Evolutionary conservation across 1,140 invertebrate species (phyloP).

Genomic region (Sogatella furcifera): DNA sequence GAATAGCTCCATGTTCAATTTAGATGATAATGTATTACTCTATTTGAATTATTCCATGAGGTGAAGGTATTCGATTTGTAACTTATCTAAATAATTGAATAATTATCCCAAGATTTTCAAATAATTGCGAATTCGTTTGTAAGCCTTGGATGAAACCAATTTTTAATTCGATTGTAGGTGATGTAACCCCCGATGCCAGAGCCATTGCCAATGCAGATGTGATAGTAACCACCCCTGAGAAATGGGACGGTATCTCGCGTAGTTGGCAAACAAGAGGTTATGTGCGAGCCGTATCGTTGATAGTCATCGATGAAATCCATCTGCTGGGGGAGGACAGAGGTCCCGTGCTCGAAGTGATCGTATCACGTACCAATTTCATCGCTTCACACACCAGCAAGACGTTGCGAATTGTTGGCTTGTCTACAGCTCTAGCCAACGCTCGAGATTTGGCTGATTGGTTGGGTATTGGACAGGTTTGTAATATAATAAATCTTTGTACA

Average conservation of each 20-base stretch:
- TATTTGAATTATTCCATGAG: too few species aligned
- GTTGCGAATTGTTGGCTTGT: conserved; percentile 86
- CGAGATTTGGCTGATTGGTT: conserved; percentile 95
- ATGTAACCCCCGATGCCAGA: conserved; percentile 85
- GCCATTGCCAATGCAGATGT: conserved; percentile 77
- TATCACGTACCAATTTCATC: conserved; percentile 83
- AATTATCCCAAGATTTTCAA: too few species aligned
- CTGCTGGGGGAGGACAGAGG: conserved; percentile 77
- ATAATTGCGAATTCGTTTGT: too few species aligned
- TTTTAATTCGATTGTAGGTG: conserved; percentile 41
- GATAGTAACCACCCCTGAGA: conserved; percentile 98
- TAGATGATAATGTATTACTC: too few species aligned
- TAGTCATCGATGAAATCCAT: conserved; percentile 99
- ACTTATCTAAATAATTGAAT: too few species aligned
- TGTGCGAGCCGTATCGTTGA: conserved; percentile 82
- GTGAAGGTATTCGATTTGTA: too few species aligned
- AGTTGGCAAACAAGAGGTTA: conserved; percentile 96
- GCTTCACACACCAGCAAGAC: conserved; percentile 66
- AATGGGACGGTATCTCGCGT: conserved; percentile 97
- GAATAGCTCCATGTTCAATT: too few species aligned
- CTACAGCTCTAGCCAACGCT: conserved; percentile 96
- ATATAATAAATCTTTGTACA: conserved; percentile 39
- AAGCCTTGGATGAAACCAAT: too few species aligned
- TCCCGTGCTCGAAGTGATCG: conserved; percentile 75
- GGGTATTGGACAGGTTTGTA: conserved; percentile 56